phyloP scores from a whole-genome alignment of 2,888 invertebrate species.

The Caenorhabditis sp. region DNA sequence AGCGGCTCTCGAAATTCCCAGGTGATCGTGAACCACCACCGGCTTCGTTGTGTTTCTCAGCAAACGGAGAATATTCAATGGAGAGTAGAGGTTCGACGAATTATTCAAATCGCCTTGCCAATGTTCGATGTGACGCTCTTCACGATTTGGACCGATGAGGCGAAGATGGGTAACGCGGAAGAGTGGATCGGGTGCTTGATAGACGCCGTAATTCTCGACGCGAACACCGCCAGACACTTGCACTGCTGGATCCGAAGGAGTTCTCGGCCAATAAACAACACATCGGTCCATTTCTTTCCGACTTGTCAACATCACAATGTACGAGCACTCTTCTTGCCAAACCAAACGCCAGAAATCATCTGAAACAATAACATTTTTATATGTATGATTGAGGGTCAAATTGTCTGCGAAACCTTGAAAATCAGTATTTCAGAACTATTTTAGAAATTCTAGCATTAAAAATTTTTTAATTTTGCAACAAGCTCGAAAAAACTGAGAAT shows the following conservation, averaged over 20 bases:
- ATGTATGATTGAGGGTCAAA: too few species aligned
- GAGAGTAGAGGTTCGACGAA: constrained; percentile 58
- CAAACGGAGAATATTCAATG: constrained; percentile 58
- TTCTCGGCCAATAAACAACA: constrained; percentile 45
- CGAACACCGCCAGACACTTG: constrained; percentile 34
- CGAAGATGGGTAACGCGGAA: constrained; percentile 62
- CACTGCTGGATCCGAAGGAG: constrained; percentile 17
- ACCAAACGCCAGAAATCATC: constrained; percentile 98
- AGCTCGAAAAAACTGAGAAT: too few species aligned
- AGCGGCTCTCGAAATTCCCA: constrained; percentile 64
- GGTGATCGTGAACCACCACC: constrained; percentile 62
- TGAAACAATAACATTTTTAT: constrained; percentile 11
- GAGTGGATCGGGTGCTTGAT: constrained; percentile 53
- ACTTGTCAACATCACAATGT: constrained; percentile 97
- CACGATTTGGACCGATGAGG: constrained; percentile 55
- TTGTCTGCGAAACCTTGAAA: too few species aligned
- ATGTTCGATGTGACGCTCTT: constrained; percentile 62
- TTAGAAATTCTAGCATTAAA: too few species aligned
- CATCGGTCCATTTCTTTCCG: constrained; percentile 47
- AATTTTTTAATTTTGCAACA: too few species aligned
- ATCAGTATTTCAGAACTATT: too few species aligned
- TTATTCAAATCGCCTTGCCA: constrained; percentile 70
- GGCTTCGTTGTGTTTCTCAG: constrained; percentile 60
- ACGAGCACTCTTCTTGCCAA: constrained; percentile 95
- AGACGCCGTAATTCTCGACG: constrained; percentile 49